phyloP scores from a whole-genome alignment of 2,797 vertebrate genomes.

The Enteromius radiatus region DNA sequence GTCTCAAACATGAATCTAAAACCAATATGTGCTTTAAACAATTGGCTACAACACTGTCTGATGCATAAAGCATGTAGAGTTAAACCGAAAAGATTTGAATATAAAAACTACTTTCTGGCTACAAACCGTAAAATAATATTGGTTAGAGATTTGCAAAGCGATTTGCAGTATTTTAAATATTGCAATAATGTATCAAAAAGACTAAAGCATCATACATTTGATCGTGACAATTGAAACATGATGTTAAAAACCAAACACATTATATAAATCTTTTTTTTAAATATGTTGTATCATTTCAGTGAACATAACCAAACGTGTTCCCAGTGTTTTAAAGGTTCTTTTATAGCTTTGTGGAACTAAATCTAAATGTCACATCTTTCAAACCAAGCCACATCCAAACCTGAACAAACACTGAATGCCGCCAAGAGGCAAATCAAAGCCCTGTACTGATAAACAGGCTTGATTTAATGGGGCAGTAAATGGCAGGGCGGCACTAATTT shows the following conservation, averaged over 20 bases:
- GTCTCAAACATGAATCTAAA: neutral
- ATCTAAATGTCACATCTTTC: conserved; percentile 50
- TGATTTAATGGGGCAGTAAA: conserved; percentile 53
- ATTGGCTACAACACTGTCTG: neutral
- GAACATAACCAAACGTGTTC: conserved; percentile 8
- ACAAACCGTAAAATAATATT: neutral
- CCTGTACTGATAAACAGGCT: conserved; percentile 35
- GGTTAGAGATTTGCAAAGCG: neutral
- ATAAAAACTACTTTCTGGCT: neutral
- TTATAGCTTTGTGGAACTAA: neutral
- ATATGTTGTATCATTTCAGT: neutral
- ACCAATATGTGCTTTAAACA: neutral
- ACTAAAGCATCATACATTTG: neutral
- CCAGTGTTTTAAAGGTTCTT: neutral
- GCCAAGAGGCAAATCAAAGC: conserved; percentile 37
- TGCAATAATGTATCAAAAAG: neutral
- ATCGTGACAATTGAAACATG: neutral
- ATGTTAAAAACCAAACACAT: neutral
- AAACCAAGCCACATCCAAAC: conserved; percentile 37
- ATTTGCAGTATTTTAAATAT: neutral
- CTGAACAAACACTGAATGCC: conserved; percentile 35
- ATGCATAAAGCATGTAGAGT: neutral
- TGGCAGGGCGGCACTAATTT: conserved; percentile 45
- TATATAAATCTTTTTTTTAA: neutral
- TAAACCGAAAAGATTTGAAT: neutral